Evolutionary conservation across 2,797 vertebrate species (phyloP), one percentile per base, ranked within the genome.

Genomic region (Halcyon badia): DNA sequence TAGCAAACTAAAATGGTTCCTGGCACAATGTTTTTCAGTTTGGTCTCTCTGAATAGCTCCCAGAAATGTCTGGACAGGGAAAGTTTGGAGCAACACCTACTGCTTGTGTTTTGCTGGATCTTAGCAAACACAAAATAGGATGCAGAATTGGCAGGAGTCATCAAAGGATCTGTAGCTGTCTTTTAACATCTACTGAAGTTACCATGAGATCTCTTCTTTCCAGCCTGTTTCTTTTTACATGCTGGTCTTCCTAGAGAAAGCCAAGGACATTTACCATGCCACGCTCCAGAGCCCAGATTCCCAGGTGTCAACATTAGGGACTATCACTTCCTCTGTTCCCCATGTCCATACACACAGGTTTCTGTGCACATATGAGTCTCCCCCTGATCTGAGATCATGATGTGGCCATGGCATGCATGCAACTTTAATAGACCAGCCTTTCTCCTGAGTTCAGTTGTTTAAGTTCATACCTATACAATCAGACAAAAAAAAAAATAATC

Each of bases 371-470:
- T 58, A 48, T 58, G 41, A 79, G n/a, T 41, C 54, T 69, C 8
- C 20, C 22, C 26, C 11, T 52, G 52, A 1, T 18, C 11, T 35
- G 31, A 39, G 60, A 90, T 76, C 21, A 14, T 24, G 10, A 17
- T 37, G 46, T 37, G 41, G 26, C 30, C 19, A 30, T 41, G 70
- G 64, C 70, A 49, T 10, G 14, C 15, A 62, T 49, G 60, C 86
- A 93, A 6, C n/a, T 20, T 42, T 39, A 65, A 79, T 20, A 93
- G 39, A 46, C 33, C 58, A 68, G 58, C 66, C 73, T 83, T 87
- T 82, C 48, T 87, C 52, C 70, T 14, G n/a, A 86, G 77, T 86
- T 93, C 87, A 78, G 49, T 89, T 85, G 66, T 90, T 96, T 92
- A 95, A 85, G 35, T 56, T 87, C 79, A 85, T 95, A 56, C 51